A percentile compares a stretch with the other conserved stretches of the same genome.
phyloP scores from a whole-genome alignment of 1,140 invertebrate species.

The Drosophila elegans region DNA sequence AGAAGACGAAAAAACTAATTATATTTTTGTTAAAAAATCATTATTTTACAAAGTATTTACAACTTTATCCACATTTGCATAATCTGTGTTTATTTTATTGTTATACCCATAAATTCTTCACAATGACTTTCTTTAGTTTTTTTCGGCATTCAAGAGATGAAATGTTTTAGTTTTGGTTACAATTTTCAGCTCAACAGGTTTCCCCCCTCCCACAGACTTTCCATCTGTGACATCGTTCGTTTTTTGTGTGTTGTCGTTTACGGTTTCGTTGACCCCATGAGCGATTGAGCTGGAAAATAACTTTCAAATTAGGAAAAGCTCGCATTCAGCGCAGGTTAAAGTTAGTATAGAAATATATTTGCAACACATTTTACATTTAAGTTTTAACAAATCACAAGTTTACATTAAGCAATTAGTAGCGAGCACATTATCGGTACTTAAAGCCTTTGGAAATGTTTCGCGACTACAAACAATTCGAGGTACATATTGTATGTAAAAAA shows the following conservation, averaged over 20 bases:
- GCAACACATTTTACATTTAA: conserved; percentile 50
- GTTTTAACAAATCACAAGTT: conserved; percentile 70
- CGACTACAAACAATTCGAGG: conserved; percentile 38
- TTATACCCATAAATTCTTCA: conserved; percentile 1
- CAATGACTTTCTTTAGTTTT: conserved; percentile 32
- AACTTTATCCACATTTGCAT: conserved; percentile 8
- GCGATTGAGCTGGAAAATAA: conserved; percentile 25
- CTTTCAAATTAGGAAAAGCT: conserved; percentile 1
- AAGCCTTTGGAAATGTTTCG: conserved; percentile 36
- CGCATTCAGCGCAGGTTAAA: neutral
- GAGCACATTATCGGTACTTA: conserved; percentile 48
- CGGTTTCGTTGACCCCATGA: conserved; percentile 4
- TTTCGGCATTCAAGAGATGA: conserved; percentile 46
- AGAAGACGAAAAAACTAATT: no score
- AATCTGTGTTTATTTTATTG: conserved; percentile 1
- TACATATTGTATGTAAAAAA: conserved; percentile 29
- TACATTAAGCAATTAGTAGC: conserved; percentile 57
- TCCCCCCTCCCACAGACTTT: conserved; percentile 32
- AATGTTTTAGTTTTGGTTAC: conserved; percentile 71
- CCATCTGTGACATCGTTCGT: conserved; percentile 6
- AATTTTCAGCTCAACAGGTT: conserved; percentile 76
- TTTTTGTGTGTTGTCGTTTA: conserved; percentile 19
- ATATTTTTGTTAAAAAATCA: neutral
- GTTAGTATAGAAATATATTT: conserved; percentile 68
- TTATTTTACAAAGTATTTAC: no score